phyloP scores from a whole-genome alignment of 2,888 invertebrate species.

The Tenodera sinensis region DNA sequence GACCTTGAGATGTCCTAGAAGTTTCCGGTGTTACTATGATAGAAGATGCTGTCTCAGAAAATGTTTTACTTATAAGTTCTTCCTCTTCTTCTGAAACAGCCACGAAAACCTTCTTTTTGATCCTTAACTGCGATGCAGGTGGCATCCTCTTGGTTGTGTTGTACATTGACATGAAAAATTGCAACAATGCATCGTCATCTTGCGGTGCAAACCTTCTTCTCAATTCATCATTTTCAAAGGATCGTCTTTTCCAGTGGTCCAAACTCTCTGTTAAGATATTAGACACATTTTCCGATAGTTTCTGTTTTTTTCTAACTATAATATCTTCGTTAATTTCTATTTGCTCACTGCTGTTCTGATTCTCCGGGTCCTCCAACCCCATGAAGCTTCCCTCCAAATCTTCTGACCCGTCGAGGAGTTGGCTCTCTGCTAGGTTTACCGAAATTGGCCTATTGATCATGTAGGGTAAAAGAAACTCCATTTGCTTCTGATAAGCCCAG shows the following conservation, averaged over 20 bases:
- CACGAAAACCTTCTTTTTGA: not conserved
- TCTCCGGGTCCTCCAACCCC: not conserved
- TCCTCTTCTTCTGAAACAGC: not conserved
- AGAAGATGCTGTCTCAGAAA: too few relatives aligned
- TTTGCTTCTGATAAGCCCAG: slow-evolving; percentile 18
- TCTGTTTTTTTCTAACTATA: not conserved
- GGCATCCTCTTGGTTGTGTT: not conserved
- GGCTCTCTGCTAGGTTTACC: not conserved
- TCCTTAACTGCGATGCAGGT: not conserved
- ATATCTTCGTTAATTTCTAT: not conserved
- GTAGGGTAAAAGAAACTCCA: slow-evolving; percentile 16
- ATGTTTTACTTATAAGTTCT: not conserved
- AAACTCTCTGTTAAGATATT: too few relatives aligned
- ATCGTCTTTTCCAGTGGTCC: too few relatives aligned
- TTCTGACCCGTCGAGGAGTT: not conserved
- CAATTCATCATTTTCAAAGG: not conserved
- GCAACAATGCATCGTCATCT: not conserved
- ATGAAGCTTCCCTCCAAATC: not conserved
- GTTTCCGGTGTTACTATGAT: too few relatives aligned
- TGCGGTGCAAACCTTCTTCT: not conserved
- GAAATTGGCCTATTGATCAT: slow-evolving; percentile 8
- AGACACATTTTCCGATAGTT: too few relatives aligned
- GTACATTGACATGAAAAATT: not conserved
- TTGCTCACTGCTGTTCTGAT: not conserved
- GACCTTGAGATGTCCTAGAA: too few relatives aligned